Conservation (phyloP, 2,113 vertebrate species). For the Catagonus wagneri region DNA sequence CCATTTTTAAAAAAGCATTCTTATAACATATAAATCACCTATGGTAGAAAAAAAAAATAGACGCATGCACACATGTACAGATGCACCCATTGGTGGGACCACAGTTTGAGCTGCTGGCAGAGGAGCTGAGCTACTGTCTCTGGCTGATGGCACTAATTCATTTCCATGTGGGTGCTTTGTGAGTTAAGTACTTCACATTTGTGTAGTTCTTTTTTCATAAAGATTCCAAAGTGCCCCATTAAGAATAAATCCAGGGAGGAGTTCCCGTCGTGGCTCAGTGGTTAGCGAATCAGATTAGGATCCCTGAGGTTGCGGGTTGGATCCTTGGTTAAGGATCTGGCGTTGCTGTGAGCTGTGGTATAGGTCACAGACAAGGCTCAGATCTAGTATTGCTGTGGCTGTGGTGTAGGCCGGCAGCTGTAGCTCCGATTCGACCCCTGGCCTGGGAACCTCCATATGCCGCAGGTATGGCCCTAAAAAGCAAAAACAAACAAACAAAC, state of each 20-base stretch:
- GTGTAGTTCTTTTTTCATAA: not conserved
- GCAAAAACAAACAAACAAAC: no score
- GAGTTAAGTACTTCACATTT: not conserved
- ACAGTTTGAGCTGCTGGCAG: not conserved
- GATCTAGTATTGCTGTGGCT: no score
- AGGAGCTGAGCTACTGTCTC: not conserved
- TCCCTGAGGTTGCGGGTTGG: no score
- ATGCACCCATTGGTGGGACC: not conserved
- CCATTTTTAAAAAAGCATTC: not conserved
- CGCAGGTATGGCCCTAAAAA: no score
- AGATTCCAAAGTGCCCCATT: constrained; percentile 26
- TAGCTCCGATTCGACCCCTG: no score
- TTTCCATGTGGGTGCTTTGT: not conserved
- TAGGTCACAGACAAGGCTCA: no score
- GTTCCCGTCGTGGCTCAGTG: no score
- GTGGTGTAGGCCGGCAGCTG: no score
- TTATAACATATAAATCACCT: constrained; percentile 29
- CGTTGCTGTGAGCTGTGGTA: no score
- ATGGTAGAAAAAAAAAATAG: not conserved
- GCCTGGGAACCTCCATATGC: no score
- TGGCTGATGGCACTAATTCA: not conserved
- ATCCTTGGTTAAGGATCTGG: no score
- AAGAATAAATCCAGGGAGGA: constrained; percentile 28
- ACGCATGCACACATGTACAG: not conserved
- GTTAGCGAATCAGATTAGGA: no score